These are phyloP conservation scores for Hydrotaea diabolus DNA, from an alignment of 2,888 invertebrate genomes.

Conservation along the genomic window DNA sequence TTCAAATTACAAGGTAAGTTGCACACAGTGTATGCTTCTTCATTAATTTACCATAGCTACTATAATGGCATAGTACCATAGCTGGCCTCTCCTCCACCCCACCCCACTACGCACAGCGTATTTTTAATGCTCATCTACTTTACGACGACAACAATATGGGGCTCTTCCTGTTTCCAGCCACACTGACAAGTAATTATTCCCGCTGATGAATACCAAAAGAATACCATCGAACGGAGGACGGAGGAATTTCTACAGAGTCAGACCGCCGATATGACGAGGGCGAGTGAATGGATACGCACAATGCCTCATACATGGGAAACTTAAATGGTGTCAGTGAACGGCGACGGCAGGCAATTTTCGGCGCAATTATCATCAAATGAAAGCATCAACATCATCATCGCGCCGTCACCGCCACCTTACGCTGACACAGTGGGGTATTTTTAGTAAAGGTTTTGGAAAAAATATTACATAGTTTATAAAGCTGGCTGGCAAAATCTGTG, in stretches of 20 bases:
- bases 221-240: slow-evolving; percentile 32
- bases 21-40: slow-evolving; percentile 57
- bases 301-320: slow-evolving; percentile 11
- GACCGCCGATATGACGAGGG: background rate
- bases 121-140: background rate
- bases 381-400: slow-evolving; percentile 67
- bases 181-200: slow-evolving; percentile 63
- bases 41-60: background rate
- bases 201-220: slow-evolving; percentile 64
- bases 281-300: background rate
- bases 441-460: too few species aligned
- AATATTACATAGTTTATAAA: too few species aligned
- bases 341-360: slow-evolving; percentile 67
- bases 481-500: too few species aligned
- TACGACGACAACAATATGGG: slow-evolving; percentile 16
- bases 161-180: slow-evolving; percentile 57
- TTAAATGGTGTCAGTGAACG: slow-evolving; percentile 68
- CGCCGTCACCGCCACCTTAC: slow-evolving; percentile 13
- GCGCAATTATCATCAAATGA: slow-evolving; percentile 69
- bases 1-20: slow-evolving; percentile 80
- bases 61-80: background rate
- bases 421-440: slow-evolving; percentile 38
- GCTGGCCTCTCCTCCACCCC: background rate
- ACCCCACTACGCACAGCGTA: too few species aligned
- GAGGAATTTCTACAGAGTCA: slow-evolving; percentile 4